Conservation (phyloP, 1,140 invertebrate species). For the Charaxes varanes region DNA sequence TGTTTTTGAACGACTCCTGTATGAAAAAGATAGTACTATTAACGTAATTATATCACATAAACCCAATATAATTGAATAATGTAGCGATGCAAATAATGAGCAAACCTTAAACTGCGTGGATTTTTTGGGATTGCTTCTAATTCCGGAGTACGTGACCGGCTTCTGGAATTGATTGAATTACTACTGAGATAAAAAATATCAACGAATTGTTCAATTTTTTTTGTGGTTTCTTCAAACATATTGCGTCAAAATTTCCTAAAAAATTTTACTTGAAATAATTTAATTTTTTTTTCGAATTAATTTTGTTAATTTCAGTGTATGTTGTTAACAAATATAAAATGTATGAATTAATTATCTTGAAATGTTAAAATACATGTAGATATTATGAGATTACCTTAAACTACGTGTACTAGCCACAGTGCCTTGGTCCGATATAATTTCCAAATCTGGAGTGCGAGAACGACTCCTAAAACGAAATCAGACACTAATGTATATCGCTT, state of each 20-base stretch:
- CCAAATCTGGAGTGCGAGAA: neutral
- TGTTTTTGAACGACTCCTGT: slow-evolving; percentile 54
- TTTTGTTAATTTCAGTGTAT: too few relatives aligned
- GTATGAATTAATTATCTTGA: too few relatives aligned
- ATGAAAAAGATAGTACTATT: slow-evolving; percentile 5
- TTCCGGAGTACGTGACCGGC: slow-evolving; percentile 16
- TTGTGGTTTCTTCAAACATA: too few relatives aligned
- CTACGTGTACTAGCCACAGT: neutral
- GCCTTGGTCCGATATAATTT: neutral
- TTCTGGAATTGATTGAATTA: slow-evolving; percentile 1
- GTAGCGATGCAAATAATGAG: neutral
- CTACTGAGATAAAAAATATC: neutral
- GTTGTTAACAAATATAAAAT: too few relatives aligned
- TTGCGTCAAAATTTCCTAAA: too few relatives aligned
- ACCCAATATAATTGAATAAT: neutral
- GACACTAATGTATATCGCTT: neutral
- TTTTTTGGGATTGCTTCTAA: neutral
- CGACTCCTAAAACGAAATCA: slow-evolving; percentile 1
- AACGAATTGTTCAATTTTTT: too few relatives aligned
- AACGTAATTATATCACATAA: neutral
- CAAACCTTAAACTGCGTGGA: neutral
- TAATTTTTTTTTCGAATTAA: too few relatives aligned
- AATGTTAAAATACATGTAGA: too few relatives aligned
- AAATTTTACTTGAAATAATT: too few relatives aligned
- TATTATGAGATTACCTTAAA: slow-evolving; percentile 2